Evolutionary conservation across 30 jellyfish, hydroid and myxozoan species (phyloP), one percentile per base, ranked within the genome.

Genomic region (Nemopilema nomurai): DNA sequence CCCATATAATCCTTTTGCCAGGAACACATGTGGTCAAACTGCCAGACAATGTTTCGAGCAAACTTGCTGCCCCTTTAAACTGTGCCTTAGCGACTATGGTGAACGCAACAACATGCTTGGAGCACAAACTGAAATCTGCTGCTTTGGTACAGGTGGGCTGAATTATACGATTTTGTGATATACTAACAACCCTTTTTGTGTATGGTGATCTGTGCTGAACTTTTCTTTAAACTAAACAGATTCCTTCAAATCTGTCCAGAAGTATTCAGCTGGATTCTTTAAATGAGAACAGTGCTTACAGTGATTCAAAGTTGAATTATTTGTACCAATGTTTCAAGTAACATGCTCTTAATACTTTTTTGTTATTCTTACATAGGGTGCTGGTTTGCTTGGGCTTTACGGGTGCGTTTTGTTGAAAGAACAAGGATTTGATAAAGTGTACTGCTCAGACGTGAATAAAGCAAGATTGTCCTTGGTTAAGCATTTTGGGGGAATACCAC

Each of bases 31-130:
- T 73, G 49, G 87, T 73, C 29, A 73, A 62, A 65, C 8, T 84
- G 27, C 92, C 92, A 1, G 81, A 73, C 19, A 28, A 30, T 41
- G 69, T 84, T 16, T 81, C 92, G n/a, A 64, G 81, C 24, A 73
- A 57, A 63, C 25, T 72, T 1, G 85, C 82, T 1, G 92, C 87
- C 0, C 92, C 92, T 7, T 63, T 74, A 62, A 84, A 84, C 26
- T 84, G 92, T 84, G 92, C 92, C 0, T 57, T 73, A 53, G 92
- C 92, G n/a, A 84, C 92, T 4, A 84, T 84, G 92, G 92, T 84
- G 25, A 84, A 84, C 72, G 92, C 92, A 21, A 72, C 72, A 64
- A 29, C 81, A 18, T 84, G 81, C 31, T 53, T 31, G 25, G 65
- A 62, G 21, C 67, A 87, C 28, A 72, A 73, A 66, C n/a, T 27